Evolutionary conservation across 2,797 vertebrate genomes (phyloP).

Genomic region (Pseudocheirus occidentalis): DNA sequence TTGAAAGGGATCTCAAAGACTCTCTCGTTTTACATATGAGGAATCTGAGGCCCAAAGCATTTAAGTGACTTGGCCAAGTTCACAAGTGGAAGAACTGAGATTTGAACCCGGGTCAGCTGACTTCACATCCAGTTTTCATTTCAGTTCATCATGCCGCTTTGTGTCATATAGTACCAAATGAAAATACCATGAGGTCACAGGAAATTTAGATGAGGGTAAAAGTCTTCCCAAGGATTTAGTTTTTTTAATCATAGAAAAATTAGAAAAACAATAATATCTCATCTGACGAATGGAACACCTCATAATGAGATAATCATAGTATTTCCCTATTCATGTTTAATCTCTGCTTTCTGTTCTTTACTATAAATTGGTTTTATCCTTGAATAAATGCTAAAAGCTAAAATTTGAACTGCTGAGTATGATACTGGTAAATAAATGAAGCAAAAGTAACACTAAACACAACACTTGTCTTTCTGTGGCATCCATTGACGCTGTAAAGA

Average conservation of each 20-base stretch:
- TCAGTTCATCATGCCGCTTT: background rate
- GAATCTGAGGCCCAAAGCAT: background rate
- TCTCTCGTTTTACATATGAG: constrained; percentile 22
- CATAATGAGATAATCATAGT: constrained; percentile 37
- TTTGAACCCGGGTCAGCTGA: background rate
- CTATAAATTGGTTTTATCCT: constrained; percentile 57
- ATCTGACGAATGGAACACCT: constrained; percentile 45
- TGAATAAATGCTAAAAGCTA: constrained; percentile 52
- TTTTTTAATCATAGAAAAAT: constrained; percentile 48
- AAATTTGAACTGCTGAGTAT: constrained; percentile 24
- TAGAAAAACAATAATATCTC: constrained; percentile 26
- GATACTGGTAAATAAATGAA: constrained; percentile 42
- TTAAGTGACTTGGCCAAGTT: background rate
- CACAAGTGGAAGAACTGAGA: background rate
- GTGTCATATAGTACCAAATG: background rate
- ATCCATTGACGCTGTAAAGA: constrained; percentile 29
- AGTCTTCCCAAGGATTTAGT: background rate
- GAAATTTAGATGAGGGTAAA: constrained; percentile 26
- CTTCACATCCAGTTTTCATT: background rate
- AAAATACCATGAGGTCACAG: background rate
- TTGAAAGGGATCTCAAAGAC: no score
- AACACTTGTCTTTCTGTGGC: background rate
- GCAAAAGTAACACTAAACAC: constrained; percentile 7
- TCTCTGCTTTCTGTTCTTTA: constrained; percentile 36
- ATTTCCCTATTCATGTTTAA: background rate